Conservation (phyloP, 2,888 invertebrate species). For the Drosophila lacicola region DNA sequence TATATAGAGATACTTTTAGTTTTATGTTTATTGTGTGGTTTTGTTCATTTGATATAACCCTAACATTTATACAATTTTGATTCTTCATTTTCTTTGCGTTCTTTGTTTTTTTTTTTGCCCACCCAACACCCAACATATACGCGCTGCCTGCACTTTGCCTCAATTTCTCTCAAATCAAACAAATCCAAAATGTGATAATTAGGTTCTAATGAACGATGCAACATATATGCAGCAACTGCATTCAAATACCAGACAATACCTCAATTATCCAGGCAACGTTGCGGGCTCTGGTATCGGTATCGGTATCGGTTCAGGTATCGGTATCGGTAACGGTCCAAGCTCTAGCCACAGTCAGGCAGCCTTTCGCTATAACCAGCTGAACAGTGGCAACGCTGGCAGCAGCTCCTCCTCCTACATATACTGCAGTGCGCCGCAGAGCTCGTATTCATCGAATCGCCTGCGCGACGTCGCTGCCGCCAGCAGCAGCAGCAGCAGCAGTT, state of each 20-base stretch:
- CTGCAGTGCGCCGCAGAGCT: constrained; percentile 69
- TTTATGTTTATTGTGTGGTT: constrained; percentile 25
- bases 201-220: constrained; percentile 56
- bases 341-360: constrained; percentile 9
- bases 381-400: constrained; percentile 21
- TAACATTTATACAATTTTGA: constrained; percentile 50
- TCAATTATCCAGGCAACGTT: constrained; percentile 15
- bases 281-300: constrained; percentile 1
- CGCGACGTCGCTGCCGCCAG: constrained; percentile 43
- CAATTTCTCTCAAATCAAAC: constrained; percentile 9
- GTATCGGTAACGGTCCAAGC: constrained; percentile 9
- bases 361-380: constrained; percentile 29
- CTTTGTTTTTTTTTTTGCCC: constrained; percentile 9
- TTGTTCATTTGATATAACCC: constrained; percentile 35
- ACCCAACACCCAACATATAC: constrained; percentile 12
- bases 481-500: constrained; percentile 16
- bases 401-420: constrained; percentile 51
- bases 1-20: constrained; percentile 10
- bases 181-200: constrained; percentile 8
- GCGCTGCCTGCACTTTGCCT: constrained; percentile 43
- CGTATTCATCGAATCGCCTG: constrained; percentile 71
- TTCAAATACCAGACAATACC: constrained; percentile 16
- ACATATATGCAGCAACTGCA: constrained; percentile 24
- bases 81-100: constrained; percentile 51
- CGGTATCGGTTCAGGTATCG: background rate